phyloP scores from a whole-genome alignment of 35 echinoderm and acorn worm genomes.

The Apostichopus californicus region DNA sequence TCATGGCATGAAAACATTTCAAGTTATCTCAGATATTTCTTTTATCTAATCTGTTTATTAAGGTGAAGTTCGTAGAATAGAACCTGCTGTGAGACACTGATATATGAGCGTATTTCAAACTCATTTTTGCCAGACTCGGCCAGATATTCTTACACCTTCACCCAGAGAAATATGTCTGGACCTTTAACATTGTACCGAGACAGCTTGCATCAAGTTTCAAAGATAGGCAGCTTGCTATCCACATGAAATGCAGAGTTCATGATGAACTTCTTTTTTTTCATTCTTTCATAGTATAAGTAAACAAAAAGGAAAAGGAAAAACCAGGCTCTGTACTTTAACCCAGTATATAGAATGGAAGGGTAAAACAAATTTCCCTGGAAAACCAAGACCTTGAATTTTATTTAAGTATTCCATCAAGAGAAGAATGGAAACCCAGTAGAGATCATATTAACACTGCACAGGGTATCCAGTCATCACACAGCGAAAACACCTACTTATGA shows the following conservation, averaged over 20 bases:
- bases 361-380: too few species aligned
- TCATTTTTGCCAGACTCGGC: not conserved
- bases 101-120: not conserved
- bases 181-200: constrained; percentile 3
- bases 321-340: too few species aligned
- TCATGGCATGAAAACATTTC: not conserved
- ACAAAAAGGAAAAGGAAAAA: too few species aligned
- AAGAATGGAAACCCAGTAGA: too few species aligned
- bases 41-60: not conserved
- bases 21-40: not conserved
- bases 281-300: too few species aligned
- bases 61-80: constrained; percentile 2
- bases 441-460: too few species aligned
- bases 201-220: not conserved
- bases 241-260: not conserved
- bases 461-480: too few species aligned
- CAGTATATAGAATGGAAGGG: too few species aligned
- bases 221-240: too few species aligned
- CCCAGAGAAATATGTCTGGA: not conserved
- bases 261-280: not conserved
- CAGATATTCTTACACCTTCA: constrained; percentile 43
- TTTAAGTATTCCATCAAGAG: too few species aligned
- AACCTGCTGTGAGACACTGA: constrained; percentile 15
- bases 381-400: too few species aligned
- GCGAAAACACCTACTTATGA: too few species aligned